Conservation (phyloP, 2,888 invertebrate species). For the Steinernema scapterisci region DNA sequence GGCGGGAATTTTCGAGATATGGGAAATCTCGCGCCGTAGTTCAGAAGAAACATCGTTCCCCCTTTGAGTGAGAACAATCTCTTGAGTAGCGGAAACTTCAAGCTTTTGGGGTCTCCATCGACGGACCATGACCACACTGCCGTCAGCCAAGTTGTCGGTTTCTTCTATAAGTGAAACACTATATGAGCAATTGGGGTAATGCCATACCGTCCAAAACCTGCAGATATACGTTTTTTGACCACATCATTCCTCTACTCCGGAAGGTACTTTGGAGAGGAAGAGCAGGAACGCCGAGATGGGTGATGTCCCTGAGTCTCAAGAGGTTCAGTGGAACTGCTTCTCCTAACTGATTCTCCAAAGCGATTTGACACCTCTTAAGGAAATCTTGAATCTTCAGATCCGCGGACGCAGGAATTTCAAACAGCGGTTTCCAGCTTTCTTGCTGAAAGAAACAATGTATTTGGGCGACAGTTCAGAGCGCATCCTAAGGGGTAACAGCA, state of each 20-base stretch:
- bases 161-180: slow-evolving; percentile 26
- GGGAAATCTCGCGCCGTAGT: background rate
- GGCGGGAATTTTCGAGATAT: background rate
- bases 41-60: background rate
- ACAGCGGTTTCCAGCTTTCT: slow-evolving; percentile 47
- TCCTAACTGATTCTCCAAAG: slow-evolving; percentile 51
- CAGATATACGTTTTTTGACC: slow-evolving; percentile 42
- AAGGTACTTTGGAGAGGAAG: slow-evolving; percentile 31
- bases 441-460: background rate
- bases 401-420: slow-evolving; percentile 47
- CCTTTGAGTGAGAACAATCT: background rate
- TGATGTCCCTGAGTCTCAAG: slow-evolving; percentile 49
- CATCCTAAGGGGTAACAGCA: no score
- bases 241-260: slow-evolving; percentile 31
- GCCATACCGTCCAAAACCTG: slow-evolving; percentile 47
- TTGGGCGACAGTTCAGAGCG: no score
- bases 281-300: slow-evolving; percentile 33
- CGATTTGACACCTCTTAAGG: slow-evolving; percentile 45
- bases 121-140: slow-evolving; percentile 34
- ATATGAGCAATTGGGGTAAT: background rate
- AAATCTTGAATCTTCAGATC: slow-evolving; percentile 47
- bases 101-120: slow-evolving; percentile 41
- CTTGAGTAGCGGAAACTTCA: slow-evolving; percentile 32
- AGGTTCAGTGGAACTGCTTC: slow-evolving; percentile 43
- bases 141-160: background rate